Evolutionary conservation across 1,140 invertebrate genomes (phyloP).

Genomic region (Anoplolepis gracilipes): DNA sequence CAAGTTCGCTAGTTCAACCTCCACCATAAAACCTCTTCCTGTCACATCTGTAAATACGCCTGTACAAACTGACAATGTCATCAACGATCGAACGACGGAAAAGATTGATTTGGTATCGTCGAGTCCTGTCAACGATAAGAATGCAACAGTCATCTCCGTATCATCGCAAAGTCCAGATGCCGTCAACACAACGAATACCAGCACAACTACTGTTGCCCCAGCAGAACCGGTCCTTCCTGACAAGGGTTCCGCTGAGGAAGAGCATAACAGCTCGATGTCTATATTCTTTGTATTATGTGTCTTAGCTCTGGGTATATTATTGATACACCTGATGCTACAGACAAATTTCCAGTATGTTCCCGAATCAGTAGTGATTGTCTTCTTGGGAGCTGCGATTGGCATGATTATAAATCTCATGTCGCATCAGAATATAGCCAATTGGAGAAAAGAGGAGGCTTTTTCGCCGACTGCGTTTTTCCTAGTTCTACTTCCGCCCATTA

Average conservation of each 20-base stretch:
- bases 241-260: slow-evolving; percentile 96
- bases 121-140: slow-evolving; percentile 45
- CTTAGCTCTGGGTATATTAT: slow-evolving; percentile 95
- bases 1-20: neutral
- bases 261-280: slow-evolving; percentile 98
- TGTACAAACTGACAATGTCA: slow-evolving; percentile 10
- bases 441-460: slow-evolving; percentile 98
- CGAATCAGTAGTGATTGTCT: slow-evolving; percentile 98
- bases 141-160: slow-evolving; percentile 49
- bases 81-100: slow-evolving; percentile 51
- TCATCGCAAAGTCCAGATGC: slow-evolving; percentile 61
- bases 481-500: slow-evolving; percentile 98
- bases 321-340: slow-evolving; percentile 97
- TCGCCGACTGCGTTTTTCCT: slow-evolving; percentile 99
- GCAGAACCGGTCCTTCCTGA: slow-evolving; percentile 91
- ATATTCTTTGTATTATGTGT: slow-evolving; percentile 98
- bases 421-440: slow-evolving; percentile 95
- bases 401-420: slow-evolving; percentile 96
- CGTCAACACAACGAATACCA: slow-evolving; percentile 81
- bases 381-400: slow-evolving; percentile 96
- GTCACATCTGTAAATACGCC: slow-evolving; percentile 3
- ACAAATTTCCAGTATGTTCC: slow-evolving; percentile 98
- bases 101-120: slow-evolving; percentile 10
- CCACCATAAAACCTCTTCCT: neutral
- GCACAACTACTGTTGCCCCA: slow-evolving; percentile 86